Percentiles rank a stretch among this genome's conserved stretches.
Evolutionary conservation across 2,113 vertebrate genomes (phyloP).

Genomic region (Oncorhynchus gorbuscha): DNA sequence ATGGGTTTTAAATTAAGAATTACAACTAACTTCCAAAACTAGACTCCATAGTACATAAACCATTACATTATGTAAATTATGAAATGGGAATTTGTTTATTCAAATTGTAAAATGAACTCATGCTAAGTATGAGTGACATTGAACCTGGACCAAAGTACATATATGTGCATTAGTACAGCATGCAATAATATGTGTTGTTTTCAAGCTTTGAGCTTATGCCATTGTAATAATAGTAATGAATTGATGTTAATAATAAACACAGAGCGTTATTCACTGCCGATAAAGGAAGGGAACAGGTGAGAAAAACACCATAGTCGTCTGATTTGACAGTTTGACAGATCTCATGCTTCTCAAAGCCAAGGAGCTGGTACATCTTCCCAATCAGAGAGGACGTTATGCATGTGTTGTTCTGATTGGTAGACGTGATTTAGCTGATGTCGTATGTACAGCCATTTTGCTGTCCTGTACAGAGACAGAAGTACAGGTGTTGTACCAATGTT

Average conservation of each 20-base stretch:
- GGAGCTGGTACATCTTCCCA: not conserved
- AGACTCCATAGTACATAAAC: not conserved
- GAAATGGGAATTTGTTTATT: not conserved
- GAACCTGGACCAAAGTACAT: not conserved
- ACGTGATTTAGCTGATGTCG: conserved; percentile 59
- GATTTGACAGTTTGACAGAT: not conserved
- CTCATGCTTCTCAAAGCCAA: not conserved
- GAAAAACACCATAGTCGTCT: not conserved
- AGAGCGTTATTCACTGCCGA: not conserved
- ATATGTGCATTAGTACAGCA: not conserved
- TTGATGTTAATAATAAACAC: not conserved
- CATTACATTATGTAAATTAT: not conserved
- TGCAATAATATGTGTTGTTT: conserved; percentile 2
- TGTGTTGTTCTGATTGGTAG: not conserved
- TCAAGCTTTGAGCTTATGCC: not conserved
- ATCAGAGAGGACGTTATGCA: not conserved
- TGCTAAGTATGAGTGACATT: not conserved
- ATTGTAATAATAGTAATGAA: conserved; percentile 1
- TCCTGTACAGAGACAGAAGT: conserved; percentile 34
- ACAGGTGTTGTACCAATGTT: conserved; percentile 68
- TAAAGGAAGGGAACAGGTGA: not conserved
- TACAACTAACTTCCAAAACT: conserved; percentile 21
- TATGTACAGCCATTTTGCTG: conserved; percentile 46
- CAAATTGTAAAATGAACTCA: not conserved
- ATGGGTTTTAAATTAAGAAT: conserved; percentile 48